Percentiles rank a stretch among this genome's conserved stretches.
Conservation (phyloP, 2,888 invertebrate species). For the Myathropa florea region DNA sequence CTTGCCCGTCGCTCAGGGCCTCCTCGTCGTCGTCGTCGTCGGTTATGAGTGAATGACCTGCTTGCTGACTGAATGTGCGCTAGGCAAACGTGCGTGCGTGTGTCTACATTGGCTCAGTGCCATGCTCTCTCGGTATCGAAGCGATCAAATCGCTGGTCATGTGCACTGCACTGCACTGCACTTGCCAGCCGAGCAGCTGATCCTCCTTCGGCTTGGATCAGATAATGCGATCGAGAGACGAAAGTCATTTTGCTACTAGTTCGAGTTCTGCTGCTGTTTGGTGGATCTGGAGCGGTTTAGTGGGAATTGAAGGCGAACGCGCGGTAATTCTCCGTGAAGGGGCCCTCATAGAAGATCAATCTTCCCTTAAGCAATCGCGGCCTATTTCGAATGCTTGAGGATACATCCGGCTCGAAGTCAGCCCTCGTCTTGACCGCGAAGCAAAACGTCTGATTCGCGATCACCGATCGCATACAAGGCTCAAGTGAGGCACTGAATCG, state of each 20-base stretch:
- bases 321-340: no score
- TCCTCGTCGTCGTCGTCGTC: not conserved
- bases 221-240: conserved; percentile 36
- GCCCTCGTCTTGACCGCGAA: no score
- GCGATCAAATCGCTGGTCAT: conserved; percentile 54
- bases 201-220: conserved; percentile 32
- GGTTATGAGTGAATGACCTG: conserved; percentile 67
- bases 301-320: not conserved
- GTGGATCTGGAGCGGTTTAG: not conserved
- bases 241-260: conserved; percentile 59
- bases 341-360: no score
- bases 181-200: conserved; percentile 52
- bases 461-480: not conserved
- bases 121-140: no score
- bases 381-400: no score
- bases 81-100: not conserved
- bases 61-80: not conserved
- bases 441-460: no score
- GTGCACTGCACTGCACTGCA: conserved; percentile 40
- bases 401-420: no score
- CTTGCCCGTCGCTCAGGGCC: not conserved
- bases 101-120: conserved; percentile 55
- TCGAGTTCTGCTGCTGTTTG: not conserved
- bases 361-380: no score
- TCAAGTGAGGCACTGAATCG: not conserved